Evolutionary conservation across 2,888 invertebrate genomes (phyloP).

Genomic region (Myathropa florea): DNA sequence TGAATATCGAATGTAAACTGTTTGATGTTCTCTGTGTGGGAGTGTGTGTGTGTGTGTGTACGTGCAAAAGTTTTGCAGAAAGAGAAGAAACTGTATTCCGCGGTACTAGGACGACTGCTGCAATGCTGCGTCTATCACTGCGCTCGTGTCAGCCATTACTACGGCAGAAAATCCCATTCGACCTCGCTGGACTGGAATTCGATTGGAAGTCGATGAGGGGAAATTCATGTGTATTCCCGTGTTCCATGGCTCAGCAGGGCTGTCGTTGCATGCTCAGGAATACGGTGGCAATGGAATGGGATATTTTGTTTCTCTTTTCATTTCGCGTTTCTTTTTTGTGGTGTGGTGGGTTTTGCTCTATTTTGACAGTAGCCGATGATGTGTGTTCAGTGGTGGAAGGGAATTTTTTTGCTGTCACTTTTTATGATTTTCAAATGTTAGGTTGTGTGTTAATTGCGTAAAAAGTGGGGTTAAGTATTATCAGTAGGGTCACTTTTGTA

Average conservation of each 20-base stretch:
- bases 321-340: not conserved
- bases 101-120: slow-evolving; percentile 46
- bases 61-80: slow-evolving; percentile 28
- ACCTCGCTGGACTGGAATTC: slow-evolving; percentile 63
- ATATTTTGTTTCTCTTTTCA: slow-evolving; percentile 22
- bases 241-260: not conserved
- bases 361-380: slow-evolving; percentile 19
- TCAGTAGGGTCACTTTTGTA: too few species aligned
- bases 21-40: slow-evolving; percentile 1
- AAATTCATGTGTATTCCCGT: slow-evolving; percentile 1
- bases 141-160: slow-evolving; percentile 69
- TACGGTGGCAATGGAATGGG: slow-evolving; percentile 37
- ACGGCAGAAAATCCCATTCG: slow-evolving; percentile 67
- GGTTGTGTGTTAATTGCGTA: too few species aligned
- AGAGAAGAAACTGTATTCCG: slow-evolving; percentile 31
- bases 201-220: slow-evolving; percentile 43
- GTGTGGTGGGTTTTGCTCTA: slow-evolving; percentile 9
- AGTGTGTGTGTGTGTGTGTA: not conserved
- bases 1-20: slow-evolving; percentile 4
- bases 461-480: too few species aligned
- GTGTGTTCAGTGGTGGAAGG: slow-evolving; percentile 5
- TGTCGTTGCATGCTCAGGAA: slow-evolving; percentile 17
- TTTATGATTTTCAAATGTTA: not conserved
- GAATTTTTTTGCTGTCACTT: slow-evolving; percentile 14
- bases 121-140: slow-evolving; percentile 43